Evolutionary conservation across 2,113 vertebrate species (phyloP).

Genomic region (Poeciliopsis occidentalis): DNA sequence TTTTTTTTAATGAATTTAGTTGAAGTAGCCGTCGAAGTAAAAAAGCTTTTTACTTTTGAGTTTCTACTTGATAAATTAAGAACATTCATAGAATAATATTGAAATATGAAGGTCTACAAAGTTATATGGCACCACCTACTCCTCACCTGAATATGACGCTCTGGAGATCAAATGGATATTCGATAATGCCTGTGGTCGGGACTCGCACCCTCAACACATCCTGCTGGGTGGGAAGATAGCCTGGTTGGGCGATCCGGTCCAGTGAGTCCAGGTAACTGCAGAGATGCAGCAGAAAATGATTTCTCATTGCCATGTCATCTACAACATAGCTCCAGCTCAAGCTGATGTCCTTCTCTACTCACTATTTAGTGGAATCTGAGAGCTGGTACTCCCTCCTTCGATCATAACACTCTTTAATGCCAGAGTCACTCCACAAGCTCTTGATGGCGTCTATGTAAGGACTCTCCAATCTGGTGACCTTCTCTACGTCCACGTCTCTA

Average conservation of each 20-base stretch:
- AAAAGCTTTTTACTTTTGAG: too few species aligned
- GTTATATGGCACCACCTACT: neutral
- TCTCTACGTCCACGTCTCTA: conserved; percentile 86
- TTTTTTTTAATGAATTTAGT: too few species aligned
- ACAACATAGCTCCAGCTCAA: neutral
- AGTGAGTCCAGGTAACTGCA: conserved; percentile 72
- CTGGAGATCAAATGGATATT: conserved; percentile 95
- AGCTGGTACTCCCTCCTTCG: conserved; percentile 95
- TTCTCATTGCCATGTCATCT: neutral
- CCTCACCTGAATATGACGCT: conserved; percentile 95
- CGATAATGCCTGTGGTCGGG: conserved; percentile 81
- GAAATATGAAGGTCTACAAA: neutral
- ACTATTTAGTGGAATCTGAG: conserved; percentile 98
- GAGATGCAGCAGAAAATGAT: neutral
- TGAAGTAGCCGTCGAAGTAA: too few species aligned
- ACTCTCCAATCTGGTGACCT: conserved; percentile 73
- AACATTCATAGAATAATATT: neutral
- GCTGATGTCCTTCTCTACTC: conserved; percentile 67
- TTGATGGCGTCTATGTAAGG: conserved; percentile 90
- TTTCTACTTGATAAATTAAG: neutral
- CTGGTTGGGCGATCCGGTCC: conserved; percentile 60
- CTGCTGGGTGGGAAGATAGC: conserved; percentile 71
- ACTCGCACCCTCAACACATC: conserved; percentile 75
- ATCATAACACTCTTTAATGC: conserved; percentile 93
- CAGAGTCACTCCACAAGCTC: conserved; percentile 94